Percentiles rank a stretch among this genome's conserved stretches.
phyloP scores from a whole-genome alignment of 2,113 vertebrate species.

The Machaerirhynchus nigripectus region DNA sequence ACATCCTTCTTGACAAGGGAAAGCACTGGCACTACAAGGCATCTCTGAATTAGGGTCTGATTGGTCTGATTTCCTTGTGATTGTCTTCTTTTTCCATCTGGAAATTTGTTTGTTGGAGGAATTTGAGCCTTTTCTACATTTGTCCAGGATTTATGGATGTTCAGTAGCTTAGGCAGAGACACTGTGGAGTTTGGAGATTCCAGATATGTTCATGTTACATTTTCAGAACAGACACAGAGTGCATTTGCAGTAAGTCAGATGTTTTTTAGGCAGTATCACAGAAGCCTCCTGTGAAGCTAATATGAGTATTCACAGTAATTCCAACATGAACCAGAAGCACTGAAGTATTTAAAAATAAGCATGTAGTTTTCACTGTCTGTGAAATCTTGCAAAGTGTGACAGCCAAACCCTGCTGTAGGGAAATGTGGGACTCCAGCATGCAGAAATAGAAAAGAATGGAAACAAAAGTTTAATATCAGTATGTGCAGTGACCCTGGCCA shows the following conservation, averaged over 20 bases:
- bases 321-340: background rate
- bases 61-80: background rate
- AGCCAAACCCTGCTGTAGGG: background rate
- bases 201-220: background rate
- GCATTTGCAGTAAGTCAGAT: background rate
- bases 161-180: background rate
- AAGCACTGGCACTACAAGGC: background rate
- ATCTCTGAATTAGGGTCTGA: background rate
- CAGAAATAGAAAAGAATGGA: background rate
- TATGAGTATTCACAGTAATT: background rate
- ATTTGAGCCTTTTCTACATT: background rate
- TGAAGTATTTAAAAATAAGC: background rate
- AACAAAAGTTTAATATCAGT: background rate
- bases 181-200: background rate
- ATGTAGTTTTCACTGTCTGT: background rate
- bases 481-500: background rate
- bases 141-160: background rate
- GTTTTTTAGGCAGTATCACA: background rate
- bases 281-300: background rate
- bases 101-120: slow-evolving; percentile 5
- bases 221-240: background rate
- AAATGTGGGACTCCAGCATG: background rate
- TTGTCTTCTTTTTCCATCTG: background rate
- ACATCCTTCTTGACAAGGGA: background rate
- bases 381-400: background rate